Conservation (phyloP, 2,888 invertebrate genomes). For the Pseudanteris insignis region DNA sequence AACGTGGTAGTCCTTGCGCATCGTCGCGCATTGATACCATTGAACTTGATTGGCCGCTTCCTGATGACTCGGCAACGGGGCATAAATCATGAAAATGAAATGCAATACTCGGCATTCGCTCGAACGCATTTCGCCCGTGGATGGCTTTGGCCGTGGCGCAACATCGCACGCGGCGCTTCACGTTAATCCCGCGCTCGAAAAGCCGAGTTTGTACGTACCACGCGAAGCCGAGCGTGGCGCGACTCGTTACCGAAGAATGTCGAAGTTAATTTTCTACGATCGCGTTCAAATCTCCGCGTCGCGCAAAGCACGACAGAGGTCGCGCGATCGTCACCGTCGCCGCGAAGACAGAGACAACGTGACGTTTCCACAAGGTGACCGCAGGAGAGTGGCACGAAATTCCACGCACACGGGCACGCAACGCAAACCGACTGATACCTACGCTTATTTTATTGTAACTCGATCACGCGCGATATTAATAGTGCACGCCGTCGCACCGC, state of each 20-base stretch:
- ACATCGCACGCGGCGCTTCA: too few species aligned
- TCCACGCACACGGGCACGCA: constrained; percentile 16
- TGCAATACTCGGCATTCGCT: constrained; percentile 13
- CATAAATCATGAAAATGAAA: constrained; percentile 36
- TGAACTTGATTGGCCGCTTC: constrained; percentile 32
- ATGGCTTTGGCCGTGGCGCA: constrained; percentile 6
- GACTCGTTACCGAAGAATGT: constrained; percentile 32
- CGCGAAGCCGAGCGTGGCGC: constrained; percentile 22
- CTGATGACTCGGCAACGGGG: constrained; percentile 25
- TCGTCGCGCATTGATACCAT: constrained; percentile 6
- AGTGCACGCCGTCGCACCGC: constrained; percentile 6
- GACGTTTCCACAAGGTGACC: constrained; percentile 14
- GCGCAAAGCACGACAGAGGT: background rate
- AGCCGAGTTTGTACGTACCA: constrained; percentile 11
- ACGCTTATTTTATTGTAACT: constrained; percentile 26
- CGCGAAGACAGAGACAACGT: background rate
- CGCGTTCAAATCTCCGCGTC: constrained; percentile 32
- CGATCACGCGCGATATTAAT: constrained; percentile 27
- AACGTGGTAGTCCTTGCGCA: too few species aligned
- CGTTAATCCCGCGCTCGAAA: constrained; percentile 16
- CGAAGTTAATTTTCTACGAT: constrained; percentile 37
- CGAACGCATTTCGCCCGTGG: constrained; percentile 20
- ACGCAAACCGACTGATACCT: constrained; percentile 14
- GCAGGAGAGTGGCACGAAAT: constrained; percentile 34
- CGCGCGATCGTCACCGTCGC: too few species aligned